A percentile compares a stretch with the other conserved stretches of the same genome.
Evolutionary conservation across 2,113 vertebrate genomes (phyloP).

Genomic region (Galemys pyrenaicus): DNA sequence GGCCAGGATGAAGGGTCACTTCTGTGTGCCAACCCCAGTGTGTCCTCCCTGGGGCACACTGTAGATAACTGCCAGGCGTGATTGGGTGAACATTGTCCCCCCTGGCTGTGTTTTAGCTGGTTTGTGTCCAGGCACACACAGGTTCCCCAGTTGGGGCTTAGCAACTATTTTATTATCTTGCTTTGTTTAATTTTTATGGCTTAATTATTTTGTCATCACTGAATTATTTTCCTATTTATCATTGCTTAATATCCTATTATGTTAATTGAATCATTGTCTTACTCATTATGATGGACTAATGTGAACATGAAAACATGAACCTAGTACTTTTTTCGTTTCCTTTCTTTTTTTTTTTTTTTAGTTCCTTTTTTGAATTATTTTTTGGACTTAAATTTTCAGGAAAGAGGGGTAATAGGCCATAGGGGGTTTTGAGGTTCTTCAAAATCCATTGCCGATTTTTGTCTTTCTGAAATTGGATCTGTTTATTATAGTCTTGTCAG

Average conservation of each 20-base stretch:
- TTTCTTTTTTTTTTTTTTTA: too few relatives aligned
- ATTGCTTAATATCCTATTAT: not conserved
- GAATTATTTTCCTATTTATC: not conserved
- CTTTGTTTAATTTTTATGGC: not conserved
- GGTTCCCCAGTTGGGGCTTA: not conserved
- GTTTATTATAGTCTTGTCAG: not conserved
- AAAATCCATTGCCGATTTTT: not conserved
- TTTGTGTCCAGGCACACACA: not conserved
- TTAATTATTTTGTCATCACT: not conserved
- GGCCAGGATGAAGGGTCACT: not conserved
- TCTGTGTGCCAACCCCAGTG: too few relatives aligned
- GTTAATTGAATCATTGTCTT: not conserved
- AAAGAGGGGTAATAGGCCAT: not conserved
- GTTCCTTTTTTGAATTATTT: not conserved
- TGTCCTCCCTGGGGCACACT: not conserved
- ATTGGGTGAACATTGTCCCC: not conserved
- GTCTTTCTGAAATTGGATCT: not conserved
- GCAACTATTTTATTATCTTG: not conserved
- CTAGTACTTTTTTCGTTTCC: not conserved
- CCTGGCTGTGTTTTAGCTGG: not conserved
- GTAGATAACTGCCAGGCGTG: not conserved
- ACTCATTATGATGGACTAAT: not conserved
- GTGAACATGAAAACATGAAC: not conserved
- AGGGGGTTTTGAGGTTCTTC: not conserved
- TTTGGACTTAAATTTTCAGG: not conserved